Percentiles rank a stretch among this genome's conserved stretches.
These are phyloP conservation scores for Columba janthina DNA, from an alignment of 2,113 vertebrate genomes.

Conservation along the genomic window DNA sequence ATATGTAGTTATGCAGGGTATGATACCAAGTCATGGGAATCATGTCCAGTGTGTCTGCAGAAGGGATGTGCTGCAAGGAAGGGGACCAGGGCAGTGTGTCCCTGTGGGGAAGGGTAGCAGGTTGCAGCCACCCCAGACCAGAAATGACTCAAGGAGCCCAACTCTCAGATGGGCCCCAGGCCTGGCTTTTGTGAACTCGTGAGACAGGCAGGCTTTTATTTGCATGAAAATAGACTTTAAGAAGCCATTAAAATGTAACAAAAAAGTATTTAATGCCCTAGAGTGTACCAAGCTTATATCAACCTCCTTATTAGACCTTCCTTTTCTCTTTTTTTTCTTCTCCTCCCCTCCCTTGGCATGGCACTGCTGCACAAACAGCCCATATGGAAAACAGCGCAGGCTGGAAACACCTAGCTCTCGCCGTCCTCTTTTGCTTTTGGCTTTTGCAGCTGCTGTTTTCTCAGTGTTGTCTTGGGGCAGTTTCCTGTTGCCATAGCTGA, in stretches of 20 bases:
- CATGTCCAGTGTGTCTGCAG: neutral
- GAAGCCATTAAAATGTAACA: conserved; percentile 67
- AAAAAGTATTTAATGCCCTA: conserved; percentile 59
- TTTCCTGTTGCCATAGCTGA: conserved; percentile 85
- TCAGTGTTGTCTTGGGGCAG: conserved; percentile 80
- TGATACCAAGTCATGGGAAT: fast-evolving
- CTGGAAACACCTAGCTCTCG: conserved; percentile 68
- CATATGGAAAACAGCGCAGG: conserved; percentile 33
- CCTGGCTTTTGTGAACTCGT: neutral
- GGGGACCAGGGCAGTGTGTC: neutral
- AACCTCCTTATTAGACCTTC: conserved; percentile 43
- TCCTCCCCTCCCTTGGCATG: neutral
- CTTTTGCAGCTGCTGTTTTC: conserved; percentile 84
- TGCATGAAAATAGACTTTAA: conserved; percentile 63
- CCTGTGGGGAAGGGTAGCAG: neutral
- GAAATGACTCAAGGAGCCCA: neutral
- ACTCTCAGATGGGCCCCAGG: neutral
- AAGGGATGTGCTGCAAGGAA: fast-evolving
- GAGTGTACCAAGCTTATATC: neutral
- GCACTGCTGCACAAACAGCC: neutral
- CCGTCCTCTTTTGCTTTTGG: conserved; percentile 70
- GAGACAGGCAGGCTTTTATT: conserved; percentile 43
- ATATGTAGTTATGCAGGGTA: neutral
- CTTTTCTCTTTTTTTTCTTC: neutral
- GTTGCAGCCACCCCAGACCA: neutral